Conservation (phyloP, 2,888 invertebrate genomes). For the Eupithecia inturbata region DNA sequence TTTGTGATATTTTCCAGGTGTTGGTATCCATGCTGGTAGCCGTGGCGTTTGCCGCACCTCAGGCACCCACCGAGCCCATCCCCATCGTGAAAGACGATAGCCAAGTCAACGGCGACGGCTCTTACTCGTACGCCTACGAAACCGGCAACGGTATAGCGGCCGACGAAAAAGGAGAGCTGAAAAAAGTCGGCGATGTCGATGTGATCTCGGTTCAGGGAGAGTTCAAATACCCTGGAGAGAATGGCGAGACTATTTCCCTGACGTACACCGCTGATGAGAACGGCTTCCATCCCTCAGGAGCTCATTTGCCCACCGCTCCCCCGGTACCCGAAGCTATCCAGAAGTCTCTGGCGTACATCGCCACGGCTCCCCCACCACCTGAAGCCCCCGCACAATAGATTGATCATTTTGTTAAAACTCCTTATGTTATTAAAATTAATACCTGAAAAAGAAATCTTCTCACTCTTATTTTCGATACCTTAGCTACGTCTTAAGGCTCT, state of each 20-base stretch:
- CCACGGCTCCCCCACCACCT: constrained; percentile 84
- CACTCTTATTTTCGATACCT: neutral
- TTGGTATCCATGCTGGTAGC: constrained; percentile 68
- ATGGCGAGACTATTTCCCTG: constrained; percentile 85
- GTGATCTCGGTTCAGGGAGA: constrained; percentile 86
- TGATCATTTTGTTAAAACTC: constrained; percentile 53
- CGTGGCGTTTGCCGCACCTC: constrained; percentile 70
- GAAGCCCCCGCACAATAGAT: constrained; percentile 53
- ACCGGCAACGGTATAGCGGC: constrained; percentile 87
- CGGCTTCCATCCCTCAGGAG: constrained; percentile 87
- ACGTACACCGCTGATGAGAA: constrained; percentile 89
- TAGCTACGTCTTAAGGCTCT: neutral
- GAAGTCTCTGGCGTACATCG: constrained; percentile 86
- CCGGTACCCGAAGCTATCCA: constrained; percentile 89
- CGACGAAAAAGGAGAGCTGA: constrained; percentile 84
- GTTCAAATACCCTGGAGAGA: constrained; percentile 87
- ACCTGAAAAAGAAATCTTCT: neutral
- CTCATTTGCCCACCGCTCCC: constrained; percentile 87
- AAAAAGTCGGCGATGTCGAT: constrained; percentile 83
- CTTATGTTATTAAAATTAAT: constrained; percentile 47
- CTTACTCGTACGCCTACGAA: constrained; percentile 85
- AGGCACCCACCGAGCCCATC: constrained; percentile 69
- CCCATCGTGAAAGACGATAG: constrained; percentile 84
- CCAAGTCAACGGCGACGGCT: constrained; percentile 85
- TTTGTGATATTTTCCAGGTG: no score